Conservation (phyloP, 2,113 vertebrate species). For the Stomatorhinus ivindoensis region DNA sequence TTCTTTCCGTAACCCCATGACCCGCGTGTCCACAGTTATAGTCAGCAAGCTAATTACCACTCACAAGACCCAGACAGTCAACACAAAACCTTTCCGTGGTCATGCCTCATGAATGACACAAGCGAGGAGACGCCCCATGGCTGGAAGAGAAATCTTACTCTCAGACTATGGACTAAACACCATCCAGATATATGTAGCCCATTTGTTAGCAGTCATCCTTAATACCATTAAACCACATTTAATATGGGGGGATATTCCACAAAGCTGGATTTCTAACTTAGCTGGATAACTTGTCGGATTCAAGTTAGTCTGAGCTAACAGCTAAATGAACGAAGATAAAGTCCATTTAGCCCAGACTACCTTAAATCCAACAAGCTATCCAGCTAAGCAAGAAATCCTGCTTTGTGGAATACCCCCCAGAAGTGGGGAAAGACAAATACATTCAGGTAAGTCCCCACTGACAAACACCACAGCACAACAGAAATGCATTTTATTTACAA, state of each 20-base stretch:
- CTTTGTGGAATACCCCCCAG: background rate
- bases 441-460: background rate
- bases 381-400: background rate
- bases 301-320: background rate
- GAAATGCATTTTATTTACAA: background rate
- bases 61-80: background rate
- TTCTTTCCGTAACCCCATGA: background rate
- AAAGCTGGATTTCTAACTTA: background rate
- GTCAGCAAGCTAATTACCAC: background rate
- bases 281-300: background rate
- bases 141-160: background rate
- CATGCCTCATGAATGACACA: background rate
- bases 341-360: background rate
- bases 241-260: background rate
- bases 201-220: background rate
- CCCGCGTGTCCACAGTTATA: background rate
- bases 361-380: background rate
- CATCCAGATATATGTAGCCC: background rate
- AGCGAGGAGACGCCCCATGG: background rate
- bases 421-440: background rate
- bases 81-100: background rate
- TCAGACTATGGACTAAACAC: background rate
- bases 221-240: background rate
- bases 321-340: background rate
- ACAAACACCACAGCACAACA: background rate